Base-by-base conservation (phyloP, 2,888 invertebrate species). In the Rotaria socialis region DNA sequence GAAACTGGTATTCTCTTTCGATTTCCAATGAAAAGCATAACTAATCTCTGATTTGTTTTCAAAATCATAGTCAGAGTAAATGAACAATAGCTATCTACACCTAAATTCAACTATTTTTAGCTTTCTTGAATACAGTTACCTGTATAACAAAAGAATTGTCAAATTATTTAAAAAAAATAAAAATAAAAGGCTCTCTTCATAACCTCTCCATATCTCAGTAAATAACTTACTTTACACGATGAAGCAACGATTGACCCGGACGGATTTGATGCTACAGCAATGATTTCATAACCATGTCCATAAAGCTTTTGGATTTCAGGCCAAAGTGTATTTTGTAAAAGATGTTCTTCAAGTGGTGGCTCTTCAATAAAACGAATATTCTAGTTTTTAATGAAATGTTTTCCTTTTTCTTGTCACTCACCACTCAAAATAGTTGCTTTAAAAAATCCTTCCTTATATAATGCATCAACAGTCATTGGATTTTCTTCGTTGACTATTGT, bases 231-330 rank as follows among this genome's bases (percentile, higher is more conserved):
- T 90, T 94, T 95, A 90, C 95, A 96, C 14, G 95, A 94, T 67
- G 97, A 96, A 4, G 97, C 97, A 84, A 98, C 90, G 11, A 95
- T 90, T 86, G 92, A 91, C 41, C 94, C 94, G n/a, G 88, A 87
- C 90, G 95, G 91, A 86, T 94, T 94, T 41, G 94, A 93, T 52
- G 95, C 94, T 55, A 86, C 92, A 1, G 94, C 93, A 91, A 93
- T 96, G 88, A 99, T 93, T 91, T 99, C 98, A 92, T 95, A 96
- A 5, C 97, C 97, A 92, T 99, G 98, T 0, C 97, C 98, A 91
- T 98, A 98, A 50, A 98, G 92, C 92, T 99, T 99, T 90, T 96
- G 95, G 41, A 94, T 92, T 92, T 99, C 99, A 0, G 97, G 97
- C 98, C 98, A 99, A 0, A 99, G 92, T 0, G 97, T 97, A 91